Evolutionary conservation across 2,888 invertebrate genomes (phyloP).

Genomic region (Marasmarcha lunaedactyla): DNA sequence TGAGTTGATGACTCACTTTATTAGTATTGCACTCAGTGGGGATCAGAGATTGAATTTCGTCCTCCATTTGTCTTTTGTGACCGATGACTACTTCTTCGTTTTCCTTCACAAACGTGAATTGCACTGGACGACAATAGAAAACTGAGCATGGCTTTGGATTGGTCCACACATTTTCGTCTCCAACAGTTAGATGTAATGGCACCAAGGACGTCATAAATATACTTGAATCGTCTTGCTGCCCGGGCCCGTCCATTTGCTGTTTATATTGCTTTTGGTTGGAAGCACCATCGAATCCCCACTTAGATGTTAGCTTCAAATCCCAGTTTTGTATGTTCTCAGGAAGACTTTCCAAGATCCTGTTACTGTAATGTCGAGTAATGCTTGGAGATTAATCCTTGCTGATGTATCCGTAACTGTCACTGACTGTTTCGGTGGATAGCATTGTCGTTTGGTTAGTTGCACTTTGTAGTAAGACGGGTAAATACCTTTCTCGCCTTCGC

Average conservation of each 20-base stretch:
- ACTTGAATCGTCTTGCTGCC: conserved; percentile 7
- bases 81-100: conserved; percentile 8
- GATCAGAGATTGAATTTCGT: conserved; percentile 7
- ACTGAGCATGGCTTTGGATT: conserved; percentile 10
- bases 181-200: conserved; percentile 8
- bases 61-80: conserved; percentile 8
- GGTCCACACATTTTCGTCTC: conserved; percentile 7
- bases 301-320: conserved; percentile 7
- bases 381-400: conserved; percentile 10
- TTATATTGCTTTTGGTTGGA: conserved; percentile 10
- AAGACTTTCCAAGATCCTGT: conserved; percentile 7
- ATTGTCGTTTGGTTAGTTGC: conserved; percentile 8
- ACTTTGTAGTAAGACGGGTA: conserved; percentile 9
- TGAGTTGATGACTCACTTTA: conserved; percentile 9
- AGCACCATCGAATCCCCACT: conserved; percentile 13
- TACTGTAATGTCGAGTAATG: conserved; percentile 10
- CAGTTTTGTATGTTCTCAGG: conserved; percentile 5
- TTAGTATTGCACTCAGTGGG: conserved; percentile 7
- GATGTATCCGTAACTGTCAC: conserved; percentile 12
- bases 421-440: conserved; percentile 10
- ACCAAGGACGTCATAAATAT: conserved; percentile 11
- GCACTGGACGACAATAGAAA: conserved; percentile 10
- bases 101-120: conserved; percentile 12
- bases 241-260: conserved; percentile 5
- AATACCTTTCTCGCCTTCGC: conserved; percentile 8